These are phyloP conservation scores for Mamestra brassicae DNA, from an alignment of 2,888 invertebrate genomes.

Conservation along the genomic window DNA sequence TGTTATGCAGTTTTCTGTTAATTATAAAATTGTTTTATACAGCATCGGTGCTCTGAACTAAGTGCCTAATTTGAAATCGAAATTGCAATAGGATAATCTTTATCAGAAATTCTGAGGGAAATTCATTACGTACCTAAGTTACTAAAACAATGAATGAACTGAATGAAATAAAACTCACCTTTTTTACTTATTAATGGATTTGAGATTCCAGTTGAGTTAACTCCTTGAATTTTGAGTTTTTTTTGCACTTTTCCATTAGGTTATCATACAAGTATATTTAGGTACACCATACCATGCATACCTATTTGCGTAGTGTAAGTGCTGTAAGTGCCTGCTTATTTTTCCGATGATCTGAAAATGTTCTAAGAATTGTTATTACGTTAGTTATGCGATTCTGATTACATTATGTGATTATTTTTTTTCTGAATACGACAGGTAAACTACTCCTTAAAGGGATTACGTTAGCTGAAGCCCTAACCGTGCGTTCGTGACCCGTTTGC, in stretches of 20 bases:
- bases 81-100: too few species aligned
- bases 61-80: too few species aligned
- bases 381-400: conserved; percentile 59
- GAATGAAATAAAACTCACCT: background rate
- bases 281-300: too few species aligned
- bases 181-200: too few species aligned
- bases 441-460: conserved; percentile 88
- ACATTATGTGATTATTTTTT: conserved; percentile 59
- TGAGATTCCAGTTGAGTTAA: too few species aligned
- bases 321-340: background rate
- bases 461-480: conserved; percentile 83
- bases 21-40: background rate
- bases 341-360: background rate
- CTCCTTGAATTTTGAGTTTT: too few species aligned
- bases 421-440: conserved; percentile 72
- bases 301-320: too few species aligned
- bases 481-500: conserved; percentile 90
- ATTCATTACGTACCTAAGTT: too few species aligned
- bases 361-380: conserved; percentile 42
- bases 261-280: too few species aligned
- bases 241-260: too few species aligned
- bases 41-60: background rate
- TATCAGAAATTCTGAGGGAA: too few species aligned
- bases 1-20: too few species aligned
- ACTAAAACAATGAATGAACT: background rate